Conservation (phyloP, 2,888 invertebrate species). For the Marronus borbonicus region DNA sequence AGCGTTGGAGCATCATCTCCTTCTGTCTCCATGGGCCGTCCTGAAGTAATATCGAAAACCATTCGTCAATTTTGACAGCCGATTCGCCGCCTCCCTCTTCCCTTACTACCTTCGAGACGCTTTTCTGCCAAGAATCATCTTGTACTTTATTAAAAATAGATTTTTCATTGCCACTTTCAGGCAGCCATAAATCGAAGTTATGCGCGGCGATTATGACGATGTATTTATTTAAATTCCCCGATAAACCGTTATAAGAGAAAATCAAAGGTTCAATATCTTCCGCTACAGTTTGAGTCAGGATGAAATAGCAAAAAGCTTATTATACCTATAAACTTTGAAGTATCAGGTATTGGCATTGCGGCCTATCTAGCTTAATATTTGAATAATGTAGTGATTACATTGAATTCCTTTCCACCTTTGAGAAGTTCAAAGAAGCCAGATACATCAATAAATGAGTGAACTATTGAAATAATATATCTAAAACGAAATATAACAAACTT, state of each 20-base stretch:
- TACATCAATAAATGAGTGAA: no score
- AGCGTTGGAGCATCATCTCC: conserved; percentile 51
- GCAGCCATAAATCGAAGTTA: conserved; percentile 36
- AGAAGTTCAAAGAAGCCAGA: no score
- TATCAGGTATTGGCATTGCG: no score
- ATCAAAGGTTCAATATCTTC: no score
- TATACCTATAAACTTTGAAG: no score
- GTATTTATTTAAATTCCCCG: conserved; percentile 38
- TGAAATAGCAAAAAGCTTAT: no score
- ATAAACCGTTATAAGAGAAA: neutral
- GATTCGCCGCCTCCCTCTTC: conserved; percentile 49
- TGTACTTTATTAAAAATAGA: conserved; percentile 57
- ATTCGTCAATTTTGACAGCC: conserved; percentile 63
- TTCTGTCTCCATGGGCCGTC: conserved; percentile 51
- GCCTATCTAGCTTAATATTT: no score
- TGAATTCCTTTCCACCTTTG: no score
- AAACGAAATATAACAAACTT: no score
- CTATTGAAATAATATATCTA: no score
- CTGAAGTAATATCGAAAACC: conserved; percentile 61
- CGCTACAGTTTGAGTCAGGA: no score
- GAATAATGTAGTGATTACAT: no score
- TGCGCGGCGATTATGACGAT: conserved; percentile 12
- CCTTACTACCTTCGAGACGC: conserved; percentile 38
- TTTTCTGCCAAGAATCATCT: conserved; percentile 40
- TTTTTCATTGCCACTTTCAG: conserved; percentile 53